Evolutionary conservation across 2,113 vertebrate species (phyloP).

Genomic region (Actinemys pallida): DNA sequence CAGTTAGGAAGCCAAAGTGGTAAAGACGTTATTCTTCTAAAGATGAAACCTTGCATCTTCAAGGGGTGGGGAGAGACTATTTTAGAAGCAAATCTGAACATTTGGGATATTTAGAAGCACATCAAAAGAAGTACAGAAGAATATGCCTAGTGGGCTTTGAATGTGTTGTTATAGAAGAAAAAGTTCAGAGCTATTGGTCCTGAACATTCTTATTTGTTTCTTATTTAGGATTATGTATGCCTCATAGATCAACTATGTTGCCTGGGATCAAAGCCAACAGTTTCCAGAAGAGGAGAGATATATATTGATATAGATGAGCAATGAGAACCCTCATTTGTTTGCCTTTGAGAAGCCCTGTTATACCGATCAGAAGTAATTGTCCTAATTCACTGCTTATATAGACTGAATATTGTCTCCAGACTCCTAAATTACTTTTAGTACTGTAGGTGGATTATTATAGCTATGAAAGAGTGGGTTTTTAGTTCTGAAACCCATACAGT

Average conservation of each 20-base stretch:
- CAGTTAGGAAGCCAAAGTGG: neutral
- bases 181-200: neutral
- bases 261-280: constrained; percentile 39
- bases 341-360: constrained; percentile 47
- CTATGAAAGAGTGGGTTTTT: neutral
- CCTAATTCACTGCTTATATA: constrained; percentile 47
- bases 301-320: constrained; percentile 62
- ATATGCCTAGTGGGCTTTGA: neutral
- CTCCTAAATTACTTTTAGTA: constrained; percentile 22
- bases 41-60: neutral
- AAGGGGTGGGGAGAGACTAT: neutral
- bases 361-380: constrained; percentile 43
- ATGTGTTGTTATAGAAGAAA: neutral
- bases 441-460: constrained; percentile 33
- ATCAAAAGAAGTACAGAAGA: neutral
- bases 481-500: neutral
- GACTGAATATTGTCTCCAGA: constrained; percentile 17
- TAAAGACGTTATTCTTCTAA: neutral
- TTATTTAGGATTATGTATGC: neutral
- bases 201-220: neutral
- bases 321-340: constrained; percentile 55
- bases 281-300: constrained; percentile 62
- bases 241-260: constrained; percentile 37
- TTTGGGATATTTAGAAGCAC: neutral
- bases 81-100: neutral